Evolutionary conservation across 2,888 invertebrate genomes (phyloP), one percentile per base, ranked within the genome.

Genomic region (Therioaphis trifolii): DNA sequence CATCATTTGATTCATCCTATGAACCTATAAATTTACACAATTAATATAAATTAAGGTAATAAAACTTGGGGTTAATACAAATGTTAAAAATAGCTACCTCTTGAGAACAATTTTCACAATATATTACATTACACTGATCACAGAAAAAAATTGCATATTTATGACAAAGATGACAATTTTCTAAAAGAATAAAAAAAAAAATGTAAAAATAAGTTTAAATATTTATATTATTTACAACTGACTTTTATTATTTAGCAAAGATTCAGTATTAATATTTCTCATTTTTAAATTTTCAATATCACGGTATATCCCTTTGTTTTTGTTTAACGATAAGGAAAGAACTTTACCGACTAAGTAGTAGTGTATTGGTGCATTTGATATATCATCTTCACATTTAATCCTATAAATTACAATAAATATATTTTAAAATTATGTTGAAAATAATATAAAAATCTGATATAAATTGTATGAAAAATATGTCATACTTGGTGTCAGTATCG

Each of bases 41-140:
- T 27, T 15, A 61, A 61, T 27, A 21, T 24, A 15, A n/a, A 27
- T 27, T 1, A 40, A 43, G n/a, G 2, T 27, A 43, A 43, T 75
- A 35, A 2, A 63, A 49, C 27, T 18, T 69, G 43, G 0, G 15
- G 12, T 55, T 55, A 11, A 27, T 69, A 40, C 27, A 24, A 15
- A 27, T 29, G 24, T 46, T 11, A 52, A 72, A 72, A 63, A 49
- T 52, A 86, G 86, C 85, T 86, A 89, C 89, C 87, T 87, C 87
- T 2, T 85, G 66, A 82, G 86, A 88, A 84, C 89, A 89, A 1
- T n/a, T 4, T 1, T 66, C 63, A 82, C 89, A 89, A 55, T 87
- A 88, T 1, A 87, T 84, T 12, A 85, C 87, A 15, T 84, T 61
- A 58, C 89, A 89, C 27, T 88, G 87, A 4, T 84, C 85, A 77